Conservation (phyloP, 53 echinoderm and acorn worm genomes). For the Luidia sarsii region DNA sequence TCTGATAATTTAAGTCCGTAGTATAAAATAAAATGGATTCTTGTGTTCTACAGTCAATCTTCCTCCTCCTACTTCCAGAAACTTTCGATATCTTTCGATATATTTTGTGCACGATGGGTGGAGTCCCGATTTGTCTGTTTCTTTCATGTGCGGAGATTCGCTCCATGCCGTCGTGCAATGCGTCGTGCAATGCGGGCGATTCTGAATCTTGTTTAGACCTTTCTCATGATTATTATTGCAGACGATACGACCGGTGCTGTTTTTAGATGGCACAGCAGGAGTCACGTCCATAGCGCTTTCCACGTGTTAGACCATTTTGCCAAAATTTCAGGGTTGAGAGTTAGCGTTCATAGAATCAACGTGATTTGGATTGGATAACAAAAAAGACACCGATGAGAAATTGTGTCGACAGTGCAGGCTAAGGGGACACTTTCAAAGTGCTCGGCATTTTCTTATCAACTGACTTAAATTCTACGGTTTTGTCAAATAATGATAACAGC, state of each 20-base stretch:
- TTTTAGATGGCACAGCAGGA: constrained; percentile 20
- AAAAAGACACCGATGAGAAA: not conserved
- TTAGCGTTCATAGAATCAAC: constrained; percentile 28
- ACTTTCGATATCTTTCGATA: not conserved
- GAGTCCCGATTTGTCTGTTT: constrained; percentile 26
- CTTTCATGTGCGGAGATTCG: not conserved
- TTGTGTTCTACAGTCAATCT: not conserved
- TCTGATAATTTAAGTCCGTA: constrained; percentile 30
- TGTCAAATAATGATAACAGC: not conserved
- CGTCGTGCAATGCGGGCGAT: not conserved
- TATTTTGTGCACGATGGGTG: constrained; percentile 39
- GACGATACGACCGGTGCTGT: constrained; percentile 36
- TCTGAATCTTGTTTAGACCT: constrained; percentile 11
- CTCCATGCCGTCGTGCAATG: constrained; percentile 15
- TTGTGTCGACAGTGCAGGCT: constrained; percentile 16
- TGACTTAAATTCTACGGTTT: not conserved
- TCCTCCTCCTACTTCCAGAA: not conserved
- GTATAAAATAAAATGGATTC: constrained; percentile 32
- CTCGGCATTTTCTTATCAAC: constrained; percentile 1
- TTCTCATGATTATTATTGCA: too few relatives aligned
- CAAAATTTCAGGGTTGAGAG: constrained; percentile 32
- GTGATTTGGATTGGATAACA: constrained; percentile 35
- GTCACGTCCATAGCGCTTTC: not conserved
- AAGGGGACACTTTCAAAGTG: not conserved
- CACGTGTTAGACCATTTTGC: constrained; percentile 1